Evolutionary conservation across 2,888 invertebrate species (phyloP).

Genomic region (Amaurobius ferox): DNA sequence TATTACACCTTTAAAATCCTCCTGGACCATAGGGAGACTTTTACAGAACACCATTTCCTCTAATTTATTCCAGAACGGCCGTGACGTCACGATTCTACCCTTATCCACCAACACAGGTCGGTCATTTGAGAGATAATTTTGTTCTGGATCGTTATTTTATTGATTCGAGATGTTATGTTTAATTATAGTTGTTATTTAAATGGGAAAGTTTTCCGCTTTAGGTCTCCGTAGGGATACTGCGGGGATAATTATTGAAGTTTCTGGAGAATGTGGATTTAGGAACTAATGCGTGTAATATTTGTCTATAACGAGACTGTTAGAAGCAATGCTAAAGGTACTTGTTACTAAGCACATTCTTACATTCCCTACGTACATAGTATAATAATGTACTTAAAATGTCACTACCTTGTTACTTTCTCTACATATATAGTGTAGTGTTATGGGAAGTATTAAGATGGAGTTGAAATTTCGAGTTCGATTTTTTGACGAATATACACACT

Average conservation of each 20-base stretch:
- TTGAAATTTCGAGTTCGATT: no score
- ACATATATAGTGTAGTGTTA: no score
- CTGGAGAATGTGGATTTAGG: no score
- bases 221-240: not conserved
- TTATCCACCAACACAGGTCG: slow-evolving; percentile 1
- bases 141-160: slow-evolving; percentile 8
- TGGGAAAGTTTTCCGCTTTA: not conserved
- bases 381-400: no score
- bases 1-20: not conserved
- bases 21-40: not conserved
- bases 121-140: slow-evolving; percentile 5
- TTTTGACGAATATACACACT: no score
- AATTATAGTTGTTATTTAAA: slow-evolving; percentile 8
- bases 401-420: no score
- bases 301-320: no score
- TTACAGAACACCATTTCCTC: not conserved
- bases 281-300: no score
- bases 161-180: not conserved
- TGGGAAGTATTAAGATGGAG: no score
- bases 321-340: no score
- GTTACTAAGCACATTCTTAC: no score
- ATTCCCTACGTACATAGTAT: no score
- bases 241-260: not conserved
- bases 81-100: not conserved
- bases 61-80: not conserved